Evolutionary conservation across 2,113 vertebrate genomes (phyloP).

Genomic region (Gavialis gangeticus): DNA sequence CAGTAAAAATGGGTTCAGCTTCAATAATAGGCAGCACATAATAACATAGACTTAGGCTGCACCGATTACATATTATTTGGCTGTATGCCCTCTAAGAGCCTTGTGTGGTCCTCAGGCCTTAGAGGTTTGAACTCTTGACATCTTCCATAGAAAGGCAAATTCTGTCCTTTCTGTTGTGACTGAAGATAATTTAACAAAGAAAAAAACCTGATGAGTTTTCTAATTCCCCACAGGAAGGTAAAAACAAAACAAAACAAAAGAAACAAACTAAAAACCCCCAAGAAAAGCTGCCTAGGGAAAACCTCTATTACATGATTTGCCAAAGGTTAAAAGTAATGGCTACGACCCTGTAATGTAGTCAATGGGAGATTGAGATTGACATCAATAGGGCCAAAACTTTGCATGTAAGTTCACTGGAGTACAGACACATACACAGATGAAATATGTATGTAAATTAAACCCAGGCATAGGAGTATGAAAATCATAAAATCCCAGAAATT

Average conservation of each 20-base stretch:
- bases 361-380: neutral
- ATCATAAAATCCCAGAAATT: neutral
- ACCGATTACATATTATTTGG: neutral
- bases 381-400: neutral
- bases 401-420: accelerated
- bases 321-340: neutral
- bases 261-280: too few relatives aligned
- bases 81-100: neutral
- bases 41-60: neutral
- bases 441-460: neutral
- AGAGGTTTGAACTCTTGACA: neutral
- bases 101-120: neutral
- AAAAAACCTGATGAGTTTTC: neutral
- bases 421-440: accelerated
- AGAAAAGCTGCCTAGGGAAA: neutral
- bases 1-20: too few relatives aligned
- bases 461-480: neutral
- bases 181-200: neutral
- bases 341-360: accelerated
- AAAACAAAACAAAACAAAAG: too few relatives aligned
- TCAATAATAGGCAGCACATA: neutral
- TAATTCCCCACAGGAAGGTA: neutral
- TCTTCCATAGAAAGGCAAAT: neutral
- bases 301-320: neutral
- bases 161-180: neutral